Evolutionary conservation across 1,140 invertebrate species (phyloP), one percentile per base, ranked within the genome.

Genomic region (Oryctes rhinoceros): DNA sequence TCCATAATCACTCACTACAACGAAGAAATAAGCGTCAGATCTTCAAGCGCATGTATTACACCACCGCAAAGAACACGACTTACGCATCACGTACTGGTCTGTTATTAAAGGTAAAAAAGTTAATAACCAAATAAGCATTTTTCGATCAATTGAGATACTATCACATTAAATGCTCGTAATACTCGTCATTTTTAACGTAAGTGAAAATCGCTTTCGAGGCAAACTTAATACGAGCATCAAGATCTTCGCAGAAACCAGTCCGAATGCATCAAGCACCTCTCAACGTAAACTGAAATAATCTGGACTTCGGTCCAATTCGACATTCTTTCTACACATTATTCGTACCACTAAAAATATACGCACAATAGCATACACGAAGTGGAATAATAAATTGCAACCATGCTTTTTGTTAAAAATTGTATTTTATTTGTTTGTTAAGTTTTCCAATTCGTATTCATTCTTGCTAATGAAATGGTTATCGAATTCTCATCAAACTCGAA

Each of bases 271-370:
- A 59, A 2, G 24, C 65, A 71, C 6, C 35, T 71, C 11, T 71
- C 11, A 71, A 71, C 9, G 20, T 24, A 71, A 71, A 71, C 65
- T 71, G 65, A 71, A 71, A 71, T 71, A 71, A 71, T 71, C 65
- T 71, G 65, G 35, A 37, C 65, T 71, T 71, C 35, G 65, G 20
- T 20, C 35, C 65, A 71, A 71, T 24, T 71, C 24, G 35, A 20
- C n/a, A 71, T 71, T 71, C 65, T 71, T 30, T 71, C 15, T 67
- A 20, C 62, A 67, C 24, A 13, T 67, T 67, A 67, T 67, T 67
- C 24, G 65, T 7, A 35, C 4, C 18, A 71, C 65, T 71, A 71
- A 71, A 71, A 71, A 71, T 71, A 71, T 71, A 71, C 65, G n/a
- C 18, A 59, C 15, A 39, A 39, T 39, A 7, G 39, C 7, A 39